Evolutionary conservation across 2,797 vertebrate genomes (phyloP), one percentile per base, ranked within the genome.

Genomic region (Acanthiza pusilla): DNA sequence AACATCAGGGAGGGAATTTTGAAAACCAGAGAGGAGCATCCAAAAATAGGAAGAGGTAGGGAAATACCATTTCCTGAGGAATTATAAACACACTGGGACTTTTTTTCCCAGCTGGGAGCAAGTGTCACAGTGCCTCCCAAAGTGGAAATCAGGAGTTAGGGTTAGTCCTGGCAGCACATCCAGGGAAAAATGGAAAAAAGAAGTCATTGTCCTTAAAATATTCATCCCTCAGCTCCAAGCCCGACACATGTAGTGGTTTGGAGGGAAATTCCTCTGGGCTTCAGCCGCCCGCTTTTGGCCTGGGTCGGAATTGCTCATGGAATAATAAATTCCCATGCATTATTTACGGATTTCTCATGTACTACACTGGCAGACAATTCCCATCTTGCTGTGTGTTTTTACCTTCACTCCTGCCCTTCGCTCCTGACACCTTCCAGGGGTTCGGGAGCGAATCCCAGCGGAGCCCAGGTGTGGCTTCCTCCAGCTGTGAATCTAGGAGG

Each of bases 261-360:
- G 87, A 96, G 96, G 94, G 86, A 65, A 95, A 92, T 67, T 94
- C 94, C 92, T 91, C 55, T 5, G 95, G 95, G 95, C 86, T 93
- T 47, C 91, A 63, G 86, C 83, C 51, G 43, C 78, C 38, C 7
- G 62, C 68, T 92, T 85, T 85, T 80, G 65, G 78, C 78, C 84
- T 45, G 92, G 76, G 32, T 30, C 30, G 82, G 81, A 83, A 94
- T 94, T 73, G 51, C 71, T 74, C 71, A 16, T 6, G 91, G 89
- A 96, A 97, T 94, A 94, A 88, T 94, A 89, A 93, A 95, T 30
- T 16, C 22, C 93, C 20, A 87, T 97, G 94, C 96, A 97, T 95
- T 96, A 97, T 97, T 88, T 6, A 96, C 60, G 6, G 21, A 0
- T 42, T 89, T 43, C 42, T 45, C 54, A 2, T 92, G 97, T 97